A percentile compares a stretch with the other conserved stretches of the same genome.
Evolutionary conservation across 1,140 invertebrate species (phyloP).

Genomic region (Leptinotarsa undecemlineata): DNA sequence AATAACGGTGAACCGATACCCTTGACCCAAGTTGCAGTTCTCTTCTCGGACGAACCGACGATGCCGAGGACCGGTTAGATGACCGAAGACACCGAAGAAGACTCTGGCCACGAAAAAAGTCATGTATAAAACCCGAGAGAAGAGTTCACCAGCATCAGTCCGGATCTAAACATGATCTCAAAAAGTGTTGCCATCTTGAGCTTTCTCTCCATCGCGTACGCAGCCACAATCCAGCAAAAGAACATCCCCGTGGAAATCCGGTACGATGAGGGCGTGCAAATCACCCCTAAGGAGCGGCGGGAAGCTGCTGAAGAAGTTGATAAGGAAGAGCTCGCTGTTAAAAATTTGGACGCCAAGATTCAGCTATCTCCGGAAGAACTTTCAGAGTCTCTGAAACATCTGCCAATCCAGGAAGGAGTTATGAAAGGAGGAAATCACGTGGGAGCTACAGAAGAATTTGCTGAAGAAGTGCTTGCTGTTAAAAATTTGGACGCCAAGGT

Average conservation of each 20-base stretch:
- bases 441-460: constrained; percentile 1
- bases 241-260: constrained; percentile 52
- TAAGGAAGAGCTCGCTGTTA: constrained; percentile 26
- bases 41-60: constrained; percentile 6
- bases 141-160: constrained; percentile 47
- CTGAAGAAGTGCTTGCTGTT: not conserved
- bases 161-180: constrained; percentile 26
- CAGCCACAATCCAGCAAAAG: constrained; percentile 30
- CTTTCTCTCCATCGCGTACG: constrained; percentile 27
- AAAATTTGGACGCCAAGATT: constrained; percentile 48
- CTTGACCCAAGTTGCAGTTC: constrained; percentile 26
- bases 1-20: constrained; percentile 22
- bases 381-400: constrained; percentile 33
- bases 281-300: constrained; percentile 32
- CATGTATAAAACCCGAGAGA: constrained; percentile 42
- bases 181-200: constrained; percentile 24
- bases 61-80: constrained; percentile 20
- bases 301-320: not conserved
- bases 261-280: constrained; percentile 46
- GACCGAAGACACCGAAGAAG: not conserved
- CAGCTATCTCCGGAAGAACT: constrained; percentile 46
- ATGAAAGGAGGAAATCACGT: constrained; percentile 13
- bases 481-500: not conserved
- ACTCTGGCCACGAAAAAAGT: constrained; percentile 9
- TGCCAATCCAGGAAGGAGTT: constrained; percentile 32